Conservation (phyloP, 2,888 invertebrate genomes). For the Elmis aenea region DNA sequence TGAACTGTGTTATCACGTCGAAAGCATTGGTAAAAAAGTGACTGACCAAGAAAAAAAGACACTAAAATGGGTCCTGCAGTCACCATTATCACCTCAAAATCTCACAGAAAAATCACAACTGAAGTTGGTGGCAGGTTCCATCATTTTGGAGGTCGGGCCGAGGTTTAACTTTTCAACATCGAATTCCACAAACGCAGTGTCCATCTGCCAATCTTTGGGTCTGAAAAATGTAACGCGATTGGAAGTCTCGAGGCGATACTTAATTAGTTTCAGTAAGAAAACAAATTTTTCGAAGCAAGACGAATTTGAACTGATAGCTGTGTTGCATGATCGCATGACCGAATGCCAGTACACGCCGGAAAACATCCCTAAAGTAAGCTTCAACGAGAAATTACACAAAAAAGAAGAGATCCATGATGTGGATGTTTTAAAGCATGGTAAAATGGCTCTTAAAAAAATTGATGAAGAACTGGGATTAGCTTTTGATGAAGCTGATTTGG, state of each 20-base stretch:
- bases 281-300: conserved; percentile 43
- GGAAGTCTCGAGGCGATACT: conserved; percentile 77
- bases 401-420: conserved; percentile 77
- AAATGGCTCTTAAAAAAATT: conserved; percentile 73
- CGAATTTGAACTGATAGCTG: conserved; percentile 51
- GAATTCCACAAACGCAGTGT: conserved; percentile 93
- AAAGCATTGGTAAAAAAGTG: conserved; percentile 53
- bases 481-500: conserved; percentile 88
- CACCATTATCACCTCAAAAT: conserved; percentile 59
- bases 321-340: conserved; percentile 90
- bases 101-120: conserved; percentile 54
- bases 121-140: conserved; percentile 41
- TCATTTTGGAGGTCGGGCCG: conserved; percentile 84
- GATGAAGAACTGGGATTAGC: conserved; percentile 64
- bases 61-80: conserved; percentile 73
- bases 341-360: conserved; percentile 74
- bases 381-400: conserved; percentile 61
- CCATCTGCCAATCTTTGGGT: conserved; percentile 84
- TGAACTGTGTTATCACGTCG: conserved; percentile 80
- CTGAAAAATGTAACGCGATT: conserved; percentile 70
- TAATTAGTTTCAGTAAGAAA: conserved; percentile 50
- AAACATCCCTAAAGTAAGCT: conserved; percentile 61
- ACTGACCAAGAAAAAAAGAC: conserved; percentile 57
- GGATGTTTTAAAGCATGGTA: conserved; percentile 73
- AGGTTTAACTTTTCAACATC: conserved; percentile 93